These are phyloP conservation scores for Oryzias woworae DNA, from an alignment of 2,113 vertebrate genomes.

Conservation along the genomic window DNA sequence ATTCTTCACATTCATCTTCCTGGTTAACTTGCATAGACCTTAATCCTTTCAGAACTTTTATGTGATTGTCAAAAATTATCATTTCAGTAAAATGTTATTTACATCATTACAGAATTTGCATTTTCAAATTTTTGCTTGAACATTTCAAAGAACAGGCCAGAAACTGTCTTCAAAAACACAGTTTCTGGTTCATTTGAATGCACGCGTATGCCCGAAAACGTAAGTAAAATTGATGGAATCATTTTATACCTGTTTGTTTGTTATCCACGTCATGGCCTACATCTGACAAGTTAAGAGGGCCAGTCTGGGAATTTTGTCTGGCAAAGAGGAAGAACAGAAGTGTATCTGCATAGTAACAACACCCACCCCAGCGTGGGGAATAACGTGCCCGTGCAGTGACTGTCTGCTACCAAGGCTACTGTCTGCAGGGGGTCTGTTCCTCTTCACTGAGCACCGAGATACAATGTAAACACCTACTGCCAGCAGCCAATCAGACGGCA, in stretches of 20 bases:
- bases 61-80: no score
- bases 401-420: conserved; percentile 56
- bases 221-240: neutral
- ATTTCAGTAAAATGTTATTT: no score
- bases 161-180: no score
- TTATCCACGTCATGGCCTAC: conserved; percentile 48
- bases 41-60: no score
- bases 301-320: conserved; percentile 25
- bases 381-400: conserved; percentile 30
- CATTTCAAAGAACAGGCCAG: no score
- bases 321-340: conserved; percentile 38
- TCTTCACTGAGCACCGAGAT: conserved; percentile 56
- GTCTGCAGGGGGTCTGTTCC: conserved; percentile 68
- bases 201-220: neutral
- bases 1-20: no score
- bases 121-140: no score
- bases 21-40: no score
- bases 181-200: no score
- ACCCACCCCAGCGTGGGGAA: conserved; percentile 28
- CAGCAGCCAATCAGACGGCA: conserved; percentile 58
- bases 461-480: conserved; percentile 56
- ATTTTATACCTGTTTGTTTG: conserved; percentile 17
- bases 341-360: conserved; percentile 64
- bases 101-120: no score
- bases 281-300: conserved; percentile 54